These are phyloP conservation scores for Nasonovia ribisnigri DNA, from an alignment of 2,888 invertebrate species.

Conservation along the genomic window DNA sequence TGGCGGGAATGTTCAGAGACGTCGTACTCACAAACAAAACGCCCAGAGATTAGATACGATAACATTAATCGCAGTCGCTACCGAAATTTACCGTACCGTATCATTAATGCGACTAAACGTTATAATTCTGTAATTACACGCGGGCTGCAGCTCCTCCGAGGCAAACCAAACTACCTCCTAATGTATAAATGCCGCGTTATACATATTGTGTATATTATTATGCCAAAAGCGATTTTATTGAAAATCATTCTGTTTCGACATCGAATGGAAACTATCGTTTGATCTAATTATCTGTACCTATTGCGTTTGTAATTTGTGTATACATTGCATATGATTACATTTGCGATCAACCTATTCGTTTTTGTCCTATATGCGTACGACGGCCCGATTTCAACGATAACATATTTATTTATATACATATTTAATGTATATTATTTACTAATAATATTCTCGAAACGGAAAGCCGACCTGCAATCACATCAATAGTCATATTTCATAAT, in stretches of 20 bases:
- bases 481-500: neutral
- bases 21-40: neutral
- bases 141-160: neutral
- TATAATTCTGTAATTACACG: conserved; percentile 13
- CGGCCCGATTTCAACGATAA: neutral
- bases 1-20: neutral
- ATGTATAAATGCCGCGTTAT: neutral
- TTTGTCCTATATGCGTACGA: neutral
- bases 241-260: neutral
- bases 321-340: neutral
- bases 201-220: neutral
- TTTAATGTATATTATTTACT: neutral
- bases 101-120: conserved; percentile 1
- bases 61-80: conserved; percentile 10
- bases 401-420: too few species aligned
- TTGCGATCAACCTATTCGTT: neutral
- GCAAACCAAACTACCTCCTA: neutral
- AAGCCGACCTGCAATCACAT: neutral
- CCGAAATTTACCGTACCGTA: neutral
- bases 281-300: neutral
- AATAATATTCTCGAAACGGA: neutral
- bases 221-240: neutral
- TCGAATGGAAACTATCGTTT: neutral
- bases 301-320: neutral
- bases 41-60: neutral